Evolutionary conservation across 2,797 vertebrate species (phyloP), one percentile per base, ranked within the genome.

Genomic region (Myotis planiceps): DNA sequence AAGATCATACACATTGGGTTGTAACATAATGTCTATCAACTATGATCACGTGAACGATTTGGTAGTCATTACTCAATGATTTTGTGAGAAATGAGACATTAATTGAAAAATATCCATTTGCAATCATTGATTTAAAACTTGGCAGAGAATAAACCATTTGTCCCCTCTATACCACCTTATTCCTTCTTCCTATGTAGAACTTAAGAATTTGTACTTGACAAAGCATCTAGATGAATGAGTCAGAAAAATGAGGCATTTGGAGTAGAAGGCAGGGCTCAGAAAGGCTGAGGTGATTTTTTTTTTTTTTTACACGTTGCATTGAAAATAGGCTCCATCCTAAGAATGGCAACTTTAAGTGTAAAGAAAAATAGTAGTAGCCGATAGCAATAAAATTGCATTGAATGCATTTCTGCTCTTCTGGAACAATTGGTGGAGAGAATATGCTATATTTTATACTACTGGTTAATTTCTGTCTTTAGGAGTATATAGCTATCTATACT

Each of bases 121-220:
- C 65, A 34, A 66, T 75, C n/a, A 74, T 21, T 82, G 78, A 92
- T 65, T 84, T 84, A 74, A 90, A 95, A 96, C 12, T 53, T 85
- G 58, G 45, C 39, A 92, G 21, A 85, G 72, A 66, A 83, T 86
- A 71, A 92, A 34, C 14, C 18, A 92, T 79, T 79, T 39, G 65
- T 86, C 7, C 13, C 10, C 1, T 14, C 3, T 27, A 23, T 7
- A 27, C 6, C 9, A 42, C 1, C 12, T 82, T 76, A 2, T 65
- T 76, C 19, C 3, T 34, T 80, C 6, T 65, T 76, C 16, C 5
- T 45, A 47, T 29, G 3, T 9, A 37, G 53, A 89, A 76, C 2
- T 68, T 66, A 78, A 83, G 23, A 74, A 90, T 71, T 82, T 88
- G 15, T 23, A 63, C 6, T 63, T 95, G 63, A 75, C 18, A 47